Evolutionary conservation across 2,113 vertebrate species (phyloP), one percentile per base, ranked within the genome.

Genomic region (Mirza zaza): DNA sequence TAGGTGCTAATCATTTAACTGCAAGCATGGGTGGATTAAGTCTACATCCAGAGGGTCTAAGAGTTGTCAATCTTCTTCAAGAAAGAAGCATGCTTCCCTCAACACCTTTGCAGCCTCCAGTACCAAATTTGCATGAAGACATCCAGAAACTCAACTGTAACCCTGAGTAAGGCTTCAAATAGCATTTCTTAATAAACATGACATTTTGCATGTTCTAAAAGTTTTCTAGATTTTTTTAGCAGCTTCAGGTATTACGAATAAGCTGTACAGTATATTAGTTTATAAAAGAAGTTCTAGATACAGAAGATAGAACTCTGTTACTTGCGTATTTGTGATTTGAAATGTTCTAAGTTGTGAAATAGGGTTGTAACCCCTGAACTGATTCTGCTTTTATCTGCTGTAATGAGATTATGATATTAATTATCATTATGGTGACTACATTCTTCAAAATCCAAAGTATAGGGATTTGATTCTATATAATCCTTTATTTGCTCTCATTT

Each of bases 141-240:
- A 99, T 99, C 97, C 99, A 99, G 99, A 99, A 98, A 94, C 97
- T 99, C 91, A 99, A 99, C 98, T 99, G 99, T 98, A 99, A 98
- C 97, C 99, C 99, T 97, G 99, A 99, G 99, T 99, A 99, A 99
- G 99, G 93, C 63, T 61, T 95, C 59, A 86, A 39, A 81, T 42
- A 89, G 20, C 2, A 0, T 92, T 95, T 92, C 45, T 90, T 75
- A 61, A 55, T 79, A 67, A 80, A 23, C 61, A n/a, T 79, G 39
- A 57, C 23, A 34, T 93, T 87, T 34, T 59, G 13, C 10, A 25
- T 52, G 6, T 88, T 52, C 55, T 52, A 45, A 32, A 92, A 61
- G 7, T 84, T 87, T 93, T 92, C 48, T 52, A 50, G 17, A 20
- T 42, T 61, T 81, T 81, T 65, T 67, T 71, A 70, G 6, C 52